A percentile compares a stretch with the other conserved stretches of the same genome.
Conservation (phyloP, 2,797 vertebrate species). For the Vultur gryphus region DNA sequence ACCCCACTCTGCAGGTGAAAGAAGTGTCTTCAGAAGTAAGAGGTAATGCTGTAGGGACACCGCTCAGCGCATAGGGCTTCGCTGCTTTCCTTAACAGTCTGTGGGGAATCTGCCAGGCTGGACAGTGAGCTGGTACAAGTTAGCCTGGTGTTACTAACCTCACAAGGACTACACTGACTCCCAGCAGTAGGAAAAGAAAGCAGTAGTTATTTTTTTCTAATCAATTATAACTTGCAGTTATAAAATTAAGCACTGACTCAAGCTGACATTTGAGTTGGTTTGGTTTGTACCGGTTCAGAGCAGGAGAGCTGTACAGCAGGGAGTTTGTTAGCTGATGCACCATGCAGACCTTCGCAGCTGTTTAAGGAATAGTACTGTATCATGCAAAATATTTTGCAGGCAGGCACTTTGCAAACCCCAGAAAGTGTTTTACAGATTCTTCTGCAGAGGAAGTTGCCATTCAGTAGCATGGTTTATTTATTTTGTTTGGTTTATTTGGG, state of each 20-base stretch:
- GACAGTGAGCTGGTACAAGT: neutral
- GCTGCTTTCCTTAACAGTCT: neutral
- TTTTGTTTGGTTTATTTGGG: slow-evolving; percentile 40
- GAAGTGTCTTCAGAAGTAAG: neutral
- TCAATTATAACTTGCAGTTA: neutral
- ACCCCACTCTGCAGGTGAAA: neutral
- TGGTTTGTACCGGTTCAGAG: neutral
- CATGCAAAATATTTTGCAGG: neutral
- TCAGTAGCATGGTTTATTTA: slow-evolving; percentile 45
- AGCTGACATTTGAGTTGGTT: neutral
- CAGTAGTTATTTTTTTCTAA: neutral
- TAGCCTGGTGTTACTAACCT: neutral
- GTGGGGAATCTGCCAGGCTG: neutral
- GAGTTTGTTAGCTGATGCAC: neutral
- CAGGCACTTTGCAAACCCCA: neutral
- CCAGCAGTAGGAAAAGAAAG: neutral
- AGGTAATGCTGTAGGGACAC: neutral
- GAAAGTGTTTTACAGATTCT: neutral
- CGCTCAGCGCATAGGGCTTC: neutral
- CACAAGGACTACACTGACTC: neutral
- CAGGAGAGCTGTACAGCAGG: neutral
- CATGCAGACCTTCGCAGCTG: neutral
- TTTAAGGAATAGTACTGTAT: neutral
- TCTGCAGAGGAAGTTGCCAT: neutral
- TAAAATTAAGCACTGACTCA: neutral